phyloP scores from a whole-genome alignment of 2,888 invertebrate genomes.

The Lathronympha strigana region DNA sequence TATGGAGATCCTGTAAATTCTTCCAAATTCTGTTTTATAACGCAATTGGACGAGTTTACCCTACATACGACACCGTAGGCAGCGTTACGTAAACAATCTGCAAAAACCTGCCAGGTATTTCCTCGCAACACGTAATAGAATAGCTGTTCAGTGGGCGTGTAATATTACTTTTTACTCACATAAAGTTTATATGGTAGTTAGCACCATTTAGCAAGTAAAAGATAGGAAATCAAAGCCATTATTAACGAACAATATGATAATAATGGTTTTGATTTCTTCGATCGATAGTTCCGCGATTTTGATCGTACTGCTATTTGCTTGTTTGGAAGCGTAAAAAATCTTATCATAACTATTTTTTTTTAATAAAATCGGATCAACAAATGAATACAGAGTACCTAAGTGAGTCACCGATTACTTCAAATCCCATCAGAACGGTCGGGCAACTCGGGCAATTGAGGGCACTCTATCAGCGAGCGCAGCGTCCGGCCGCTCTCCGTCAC shows the following conservation, averaged over 20 bases:
- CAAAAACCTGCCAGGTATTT: conserved; percentile 16
- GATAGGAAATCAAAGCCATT: too few relatives aligned
- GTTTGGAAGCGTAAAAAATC: background rate
- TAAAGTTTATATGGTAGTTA: conserved; percentile 2
- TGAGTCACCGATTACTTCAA: conserved; percentile 35
- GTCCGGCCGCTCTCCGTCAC: conserved; percentile 62
- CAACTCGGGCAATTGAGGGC: conserved; percentile 42
- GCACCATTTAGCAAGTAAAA: conserved; percentile 1
- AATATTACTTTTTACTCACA: conserved; percentile 23
- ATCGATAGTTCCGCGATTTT: too few relatives aligned
- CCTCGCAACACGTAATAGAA: conserved; percentile 20
- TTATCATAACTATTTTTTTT: background rate
- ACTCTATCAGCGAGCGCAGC: conserved; percentile 52
- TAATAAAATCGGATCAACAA: conserved; percentile 11
- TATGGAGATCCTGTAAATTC: too few relatives aligned
- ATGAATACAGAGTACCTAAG: conserved; percentile 10
- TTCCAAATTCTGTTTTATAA: background rate
- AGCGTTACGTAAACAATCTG: conserved; percentile 9
- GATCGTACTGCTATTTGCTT: background rate
- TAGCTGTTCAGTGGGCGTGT: conserved; percentile 23
- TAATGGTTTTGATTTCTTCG: background rate
- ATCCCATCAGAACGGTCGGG: conserved; percentile 33
- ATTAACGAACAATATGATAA: too few relatives aligned
- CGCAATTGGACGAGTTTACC: background rate
- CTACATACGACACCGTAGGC: conserved; percentile 18